Evolutionary conservation across 2,797 vertebrate genomes (phyloP), one percentile per base, ranked within the genome.

Genomic region (Dromococcyx pavoninus): DNA sequence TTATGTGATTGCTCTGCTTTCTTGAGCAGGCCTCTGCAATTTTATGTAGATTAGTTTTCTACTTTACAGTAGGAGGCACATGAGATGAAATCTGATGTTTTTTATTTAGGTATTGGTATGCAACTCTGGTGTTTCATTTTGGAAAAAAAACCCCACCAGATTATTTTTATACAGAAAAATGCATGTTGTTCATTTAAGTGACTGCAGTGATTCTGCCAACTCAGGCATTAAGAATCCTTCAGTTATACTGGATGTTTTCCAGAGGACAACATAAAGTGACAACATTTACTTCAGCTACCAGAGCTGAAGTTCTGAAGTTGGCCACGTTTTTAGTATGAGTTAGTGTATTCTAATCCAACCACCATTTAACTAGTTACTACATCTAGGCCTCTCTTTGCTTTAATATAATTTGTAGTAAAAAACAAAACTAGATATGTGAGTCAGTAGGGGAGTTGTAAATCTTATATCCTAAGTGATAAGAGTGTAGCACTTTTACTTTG

Each of bases 131-230:
- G 7, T 88, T 94, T 88, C 43, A 58, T 81, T 85, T 64, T 44
- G 27, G 3, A 53, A 54, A 91, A 61, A 90, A 57, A 60, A 43
- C 4, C 0, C 1, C 17, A n/a, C n/a, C n/a, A 51, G 43, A 54
- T 86, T 92, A 86, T 94, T 94, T 94, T 91, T 88, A 69, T 65
- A 81, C 28, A 60, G 76, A 88, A 94, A 90, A 94, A 75, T 73
- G 32, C 43, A 51, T 60, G 54, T 86, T 93, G 61, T 78, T 94
- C 76, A 67, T 74, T 91, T 94, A 81, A 92, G 37, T 73, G 73
- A 81, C 66, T 90, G 79, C 77, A 88, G 77, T 74, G 82, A 33
- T 95, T 93, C 64, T 93, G 81, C 65, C 80, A 94, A 64, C 77
- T 95, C 80, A 93, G 76, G 76, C 83, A 85, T 88, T 86, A 95